Evolutionary conservation across 2,797 vertebrate species (phyloP), one percentile per base, ranked within the genome.

Genomic region (Crenichthys baileyi): DNA sequence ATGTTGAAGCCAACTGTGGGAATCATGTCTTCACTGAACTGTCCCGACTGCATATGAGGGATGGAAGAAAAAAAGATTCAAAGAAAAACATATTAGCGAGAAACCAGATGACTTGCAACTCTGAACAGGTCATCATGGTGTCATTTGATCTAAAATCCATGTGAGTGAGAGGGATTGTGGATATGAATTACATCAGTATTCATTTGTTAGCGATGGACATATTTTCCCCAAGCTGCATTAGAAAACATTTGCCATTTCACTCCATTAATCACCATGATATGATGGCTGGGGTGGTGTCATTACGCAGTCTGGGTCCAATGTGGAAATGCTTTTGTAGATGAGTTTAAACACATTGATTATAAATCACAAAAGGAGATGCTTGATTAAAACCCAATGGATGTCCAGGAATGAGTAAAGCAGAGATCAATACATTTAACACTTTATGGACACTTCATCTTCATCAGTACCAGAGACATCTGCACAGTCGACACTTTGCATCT

Each of bases 21-120:
- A 83, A 99, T 99, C 98, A 99, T 99, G 91, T 99, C 98, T 95
- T 99, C 98, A 83, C 96, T 99, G 96, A 99, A 99, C 68, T 99
- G 98, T 82, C 98, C 98, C 48, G 98, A 99, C 98, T 99, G 87
- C 31, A 91, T 74, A 67, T 85, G 48, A 84, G 60, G 88, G 85
- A 84, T 0, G 3, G 1, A 68, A 70, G 2, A 36, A 73, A 46
- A 88, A 53, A 73, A 16, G 11, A 46, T 36, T 36, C 3, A 0
- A 0, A 7, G 16, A 61, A 31, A 36, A 39, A 39, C 6, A 18
- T 7, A 0, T 72, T 61, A 76, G 51, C 68, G 16, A 74, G 56
- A 0, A 46, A 2, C 41, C 46, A 11, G 41, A 46, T 44, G 20
- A 1, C 24, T 24, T 46, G 44, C 8, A 26, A 36, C 22, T 18